Percentiles rank a stretch among this genome's conserved stretches.
Conservation (phyloP, 2,113 vertebrate species). For the Periophthalmodon schlosseri region DNA sequence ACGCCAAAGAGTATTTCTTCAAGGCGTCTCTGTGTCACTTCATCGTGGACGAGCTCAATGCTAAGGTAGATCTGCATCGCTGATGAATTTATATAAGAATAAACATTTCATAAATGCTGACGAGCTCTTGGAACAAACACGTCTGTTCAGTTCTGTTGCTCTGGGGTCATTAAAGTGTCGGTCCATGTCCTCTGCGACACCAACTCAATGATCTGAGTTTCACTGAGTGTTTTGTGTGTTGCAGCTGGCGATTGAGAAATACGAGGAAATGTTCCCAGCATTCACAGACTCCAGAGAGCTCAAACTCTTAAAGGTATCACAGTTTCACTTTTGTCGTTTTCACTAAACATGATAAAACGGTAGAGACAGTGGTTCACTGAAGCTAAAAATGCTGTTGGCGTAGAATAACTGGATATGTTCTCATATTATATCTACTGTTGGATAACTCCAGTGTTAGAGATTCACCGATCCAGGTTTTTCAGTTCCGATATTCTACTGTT, state of each 20-base stretch:
- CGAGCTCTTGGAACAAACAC: too few species aligned
- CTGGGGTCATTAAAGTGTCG: too few species aligned
- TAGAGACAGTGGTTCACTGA: too few species aligned
- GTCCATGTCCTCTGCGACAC: not conserved
- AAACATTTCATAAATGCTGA: too few species aligned
- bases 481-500: too few species aligned
- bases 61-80: slow-evolving; percentile 80
- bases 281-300: slow-evolving; percentile 91
- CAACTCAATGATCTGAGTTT: not conserved
- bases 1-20: slow-evolving; percentile 98
- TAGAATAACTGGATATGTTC: not conserved
- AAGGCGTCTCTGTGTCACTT: slow-evolving; percentile 98
- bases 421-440: too few species aligned
- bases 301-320: slow-evolving; percentile 85
- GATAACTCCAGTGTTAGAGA: too few species aligned
- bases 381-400: too few species aligned
- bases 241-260: slow-evolving; percentile 89
- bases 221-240: slow-evolving; percentile 23
- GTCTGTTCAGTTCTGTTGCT: too few species aligned
- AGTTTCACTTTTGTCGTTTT: not conserved
- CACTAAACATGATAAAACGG: not conserved
- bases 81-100: not conserved
- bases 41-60: slow-evolving; percentile 97
- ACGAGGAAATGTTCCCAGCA: slow-evolving; percentile 92
- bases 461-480: too few species aligned